Evolutionary conservation across 2,888 invertebrate genomes (phyloP).

Genomic region (Synanthedon formicaeformis): DNA sequence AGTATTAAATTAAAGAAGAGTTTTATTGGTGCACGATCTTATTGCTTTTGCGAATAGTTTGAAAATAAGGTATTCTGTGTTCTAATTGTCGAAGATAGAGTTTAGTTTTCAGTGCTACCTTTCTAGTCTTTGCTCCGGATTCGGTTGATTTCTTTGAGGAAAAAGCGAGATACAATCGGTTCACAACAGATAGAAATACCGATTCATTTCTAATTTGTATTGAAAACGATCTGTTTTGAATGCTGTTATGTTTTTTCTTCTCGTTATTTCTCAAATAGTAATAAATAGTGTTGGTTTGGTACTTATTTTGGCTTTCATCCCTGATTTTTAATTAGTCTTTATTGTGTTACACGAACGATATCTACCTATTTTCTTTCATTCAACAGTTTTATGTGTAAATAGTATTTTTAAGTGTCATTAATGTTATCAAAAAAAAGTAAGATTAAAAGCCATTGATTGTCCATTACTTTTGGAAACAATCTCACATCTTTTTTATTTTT

Average conservation of each 20-base stretch:
- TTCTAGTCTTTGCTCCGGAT: constrained; percentile 31
- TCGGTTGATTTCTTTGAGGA: constrained; percentile 45
- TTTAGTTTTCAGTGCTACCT: constrained; percentile 15
- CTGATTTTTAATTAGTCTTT: too few relatives aligned
- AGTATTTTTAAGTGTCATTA: too few relatives aligned
- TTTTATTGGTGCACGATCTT: constrained; percentile 37
- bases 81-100: constrained; percentile 20
- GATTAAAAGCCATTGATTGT: too few relatives aligned
- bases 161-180: constrained; percentile 27
- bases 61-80: constrained; percentile 13
- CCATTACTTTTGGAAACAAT: too few relatives aligned
- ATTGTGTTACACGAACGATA: too few relatives aligned
- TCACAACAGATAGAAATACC: not conserved
- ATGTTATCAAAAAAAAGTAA: too few relatives aligned
- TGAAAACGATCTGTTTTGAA: not conserved
- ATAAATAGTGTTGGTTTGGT: too few relatives aligned
- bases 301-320: too few relatives aligned
- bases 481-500: too few relatives aligned
- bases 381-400: too few relatives aligned
- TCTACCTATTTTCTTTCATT: too few relatives aligned
- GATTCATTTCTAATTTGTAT: not conserved
- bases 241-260: not conserved
- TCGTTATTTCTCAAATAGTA: too few relatives aligned
- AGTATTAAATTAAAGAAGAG: constrained; percentile 45
- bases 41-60: constrained; percentile 22